Evolutionary conservation across 2,888 invertebrate genomes (phyloP).

Genomic region (Temnothorax ravouxi): DNA sequence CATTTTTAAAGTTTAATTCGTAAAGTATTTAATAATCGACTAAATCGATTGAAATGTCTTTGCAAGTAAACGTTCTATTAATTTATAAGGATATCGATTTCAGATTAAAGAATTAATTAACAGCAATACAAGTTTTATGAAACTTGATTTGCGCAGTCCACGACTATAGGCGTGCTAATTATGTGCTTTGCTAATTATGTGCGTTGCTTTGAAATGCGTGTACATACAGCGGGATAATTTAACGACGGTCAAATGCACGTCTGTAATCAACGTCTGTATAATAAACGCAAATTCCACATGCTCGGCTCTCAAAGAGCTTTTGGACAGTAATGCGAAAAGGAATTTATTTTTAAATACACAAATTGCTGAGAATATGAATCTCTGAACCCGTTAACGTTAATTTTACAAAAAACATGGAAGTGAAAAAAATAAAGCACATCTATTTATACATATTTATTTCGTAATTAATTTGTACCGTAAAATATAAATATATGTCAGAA

Average conservation of each 20-base stretch:
- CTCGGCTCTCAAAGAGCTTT: conserved; percentile 36
- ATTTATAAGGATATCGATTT: background rate
- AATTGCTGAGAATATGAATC: conserved; percentile 20
- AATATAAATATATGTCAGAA: background rate
- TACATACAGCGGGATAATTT: conserved; percentile 40
- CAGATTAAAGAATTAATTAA: background rate
- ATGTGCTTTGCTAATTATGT: conserved; percentile 43
- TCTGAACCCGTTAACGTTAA: background rate
- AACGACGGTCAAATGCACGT: conserved; percentile 31
- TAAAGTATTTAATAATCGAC: background rate
- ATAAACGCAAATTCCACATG: conserved; percentile 35
- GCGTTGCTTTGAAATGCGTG: conserved; percentile 35
- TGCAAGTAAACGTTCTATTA: background rate
- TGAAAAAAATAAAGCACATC: background rate
- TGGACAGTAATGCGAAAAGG: background rate
- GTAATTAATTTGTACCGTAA: background rate
- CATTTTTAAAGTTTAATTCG: background rate
- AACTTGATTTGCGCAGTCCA: background rate
- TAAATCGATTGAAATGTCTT: background rate
- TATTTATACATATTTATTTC: background rate
- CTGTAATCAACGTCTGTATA: conserved; percentile 39
- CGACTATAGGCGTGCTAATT: conserved; percentile 33
- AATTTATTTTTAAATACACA: conserved; percentile 28
- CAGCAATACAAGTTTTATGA: background rate
- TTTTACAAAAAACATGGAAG: background rate